Base-by-base conservation (phyloP, 2,113 vertebrate species). In the Rynchops niger region DNA sequence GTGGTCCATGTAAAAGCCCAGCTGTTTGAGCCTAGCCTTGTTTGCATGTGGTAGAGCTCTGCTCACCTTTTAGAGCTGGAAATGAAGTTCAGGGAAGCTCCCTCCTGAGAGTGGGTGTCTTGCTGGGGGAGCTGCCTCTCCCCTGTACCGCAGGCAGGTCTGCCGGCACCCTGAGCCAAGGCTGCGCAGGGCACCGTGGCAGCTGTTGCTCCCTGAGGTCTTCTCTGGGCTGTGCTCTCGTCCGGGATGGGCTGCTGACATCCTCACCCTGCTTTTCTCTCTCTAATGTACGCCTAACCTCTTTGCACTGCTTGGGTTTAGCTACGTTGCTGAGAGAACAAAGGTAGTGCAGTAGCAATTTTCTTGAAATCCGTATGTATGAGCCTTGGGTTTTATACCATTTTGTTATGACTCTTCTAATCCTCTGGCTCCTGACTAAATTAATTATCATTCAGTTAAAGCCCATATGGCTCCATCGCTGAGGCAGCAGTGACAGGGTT, bases 241-340 rank as follows among this genome's bases (percentile, higher is more conserved):
- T 67, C n/a, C 63, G 23, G 69, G 65, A 12, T 2, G 1, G 1
- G 0, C 62, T 93, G 36, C 62, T 2, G 6, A 30, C 1, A 0
- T 80, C 34, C 19, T 74, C 25, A 23, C 18, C 6, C 29, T 56
- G 34, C 29, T 27, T 80, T 86, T 86, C 14, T 43, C 0, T 71
- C 40, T 52, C 53, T 74, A 42, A 19, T 2, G 1, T 25, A 4
- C 2, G 32, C 30, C 2, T 65, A 18, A 66, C 38, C 9, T 69
- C 82, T 90, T 67, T 58, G 9, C 6, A 62, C 42, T 42, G n/a
- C 5, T 43, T 43, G 42, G 15, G 40, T 59, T 59, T 82, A 32
- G 15, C 53, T 66, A 0, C 4, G 0, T 21, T 62, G 63, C 36
- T 66, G 77, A 55, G 38, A 59, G 32, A 85, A 29, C 9, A 91